phyloP scores from a whole-genome alignment of 2,797 vertebrate species.

The Eulemur albifrons region DNA sequence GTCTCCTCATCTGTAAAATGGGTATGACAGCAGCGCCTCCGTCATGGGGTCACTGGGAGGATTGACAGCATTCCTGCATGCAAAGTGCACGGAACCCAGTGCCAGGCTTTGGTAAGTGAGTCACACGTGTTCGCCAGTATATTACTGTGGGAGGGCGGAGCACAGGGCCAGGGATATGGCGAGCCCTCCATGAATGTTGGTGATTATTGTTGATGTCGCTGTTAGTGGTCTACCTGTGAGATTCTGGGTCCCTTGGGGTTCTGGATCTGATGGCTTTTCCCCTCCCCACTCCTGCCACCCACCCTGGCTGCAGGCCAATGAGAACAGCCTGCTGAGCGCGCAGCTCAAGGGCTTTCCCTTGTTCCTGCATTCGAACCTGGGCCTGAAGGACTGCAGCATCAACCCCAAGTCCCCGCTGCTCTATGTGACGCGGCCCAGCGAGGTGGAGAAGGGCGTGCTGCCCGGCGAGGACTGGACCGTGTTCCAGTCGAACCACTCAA shows the following conservation, averaged over 20 bases:
- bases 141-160: accelerated
- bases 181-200: accelerated
- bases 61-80: neutral
- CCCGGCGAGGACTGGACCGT: slow-evolving; percentile 98
- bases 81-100: accelerated
- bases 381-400: slow-evolving; percentile 96
- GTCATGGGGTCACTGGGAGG: accelerated
- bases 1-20: neutral
- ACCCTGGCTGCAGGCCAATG: slow-evolving; percentile 90
- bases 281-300: neutral
- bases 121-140: accelerated
- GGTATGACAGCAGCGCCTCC: neutral
- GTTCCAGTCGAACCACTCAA: slow-evolving; percentile 99
- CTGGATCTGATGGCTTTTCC: neutral
- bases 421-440: slow-evolving; percentile 94
- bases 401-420: slow-evolving; percentile 97
- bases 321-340: slow-evolving; percentile 98
- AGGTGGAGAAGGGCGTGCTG: slow-evolving; percentile 94
- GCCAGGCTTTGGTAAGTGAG: neutral
- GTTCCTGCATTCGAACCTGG: slow-evolving; percentile 97
- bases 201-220: neutral
- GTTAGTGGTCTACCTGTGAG: accelerated
- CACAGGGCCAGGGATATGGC: neutral
- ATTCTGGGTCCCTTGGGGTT: accelerated
- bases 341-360: slow-evolving; percentile 99